Evolutionary conservation across 2,888 invertebrate species (phyloP), one percentile per base, ranked within the genome.

Genomic region (Pyrochroa serraticornis): DNA sequence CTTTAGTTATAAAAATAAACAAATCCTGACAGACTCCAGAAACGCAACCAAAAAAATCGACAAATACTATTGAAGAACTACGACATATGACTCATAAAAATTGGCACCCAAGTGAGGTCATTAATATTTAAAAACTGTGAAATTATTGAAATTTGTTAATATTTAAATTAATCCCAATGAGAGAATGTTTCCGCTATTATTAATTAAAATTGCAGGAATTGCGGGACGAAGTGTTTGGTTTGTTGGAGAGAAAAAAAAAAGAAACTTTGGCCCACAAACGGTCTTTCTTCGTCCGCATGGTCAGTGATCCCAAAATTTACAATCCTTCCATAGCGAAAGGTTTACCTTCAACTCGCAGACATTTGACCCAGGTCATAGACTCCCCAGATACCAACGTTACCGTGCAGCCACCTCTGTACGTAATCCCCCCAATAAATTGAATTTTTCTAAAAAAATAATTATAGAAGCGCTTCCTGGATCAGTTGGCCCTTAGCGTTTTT

Each of bases 271-370:
- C 93, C 6, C 91, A 95, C 79, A 95, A 95, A 80, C 87, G 97
- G 48, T 95, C 95, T 8, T 96, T 96, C 85, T 95, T 97, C 81
- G 97, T 97, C 54, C 91, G 97, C 45, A 97, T 97, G 97, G 96
- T 95, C 63, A 93, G 93, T 78, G 97, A 97, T 83, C 96, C 97
- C 1, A 97, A 96, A 80, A 92, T 97, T 72, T 95, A 95, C 83
- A 94, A 95, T 81, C 94, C 95, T 32, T 92, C 92, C 59, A 94
- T 95, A 73, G 90, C 88, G 75, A 90, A 90, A 79, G 85, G 88
- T 0, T 83, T 89, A 44, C 86, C 89, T 44, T 85, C 87, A 1
- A 79, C 80, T 30, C 80, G 85, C 53, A 80, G 84, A 14, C 82
- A 84, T 39, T 82, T 84, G 0, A 79, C 79, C 39, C 83, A 84